Conservation (phyloP, 1,140 invertebrate species). For the Drosophila hydei region DNA sequence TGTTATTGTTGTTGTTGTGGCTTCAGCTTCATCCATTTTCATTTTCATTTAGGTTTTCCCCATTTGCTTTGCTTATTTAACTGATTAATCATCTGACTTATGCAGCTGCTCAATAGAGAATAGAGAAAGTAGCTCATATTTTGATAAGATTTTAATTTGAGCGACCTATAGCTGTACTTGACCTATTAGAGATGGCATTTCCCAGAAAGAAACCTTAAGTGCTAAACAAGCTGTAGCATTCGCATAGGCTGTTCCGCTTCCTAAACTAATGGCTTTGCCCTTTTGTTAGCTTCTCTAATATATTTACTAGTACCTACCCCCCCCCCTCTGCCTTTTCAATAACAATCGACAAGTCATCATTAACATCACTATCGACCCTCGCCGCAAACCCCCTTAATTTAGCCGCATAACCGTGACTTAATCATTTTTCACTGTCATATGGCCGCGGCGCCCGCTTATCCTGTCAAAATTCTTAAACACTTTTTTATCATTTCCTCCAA, state of each 20-base stretch:
- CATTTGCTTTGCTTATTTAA: slow-evolving; percentile 52
- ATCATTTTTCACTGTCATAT: slow-evolving; percentile 69
- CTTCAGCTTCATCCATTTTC: slow-evolving; percentile 31
- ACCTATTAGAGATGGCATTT: neutral
- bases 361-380: neutral
- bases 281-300: too few relatives aligned
- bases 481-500: slow-evolving; percentile 52
- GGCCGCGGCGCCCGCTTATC: slow-evolving; percentile 61
- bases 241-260: too few relatives aligned
- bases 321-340: neutral
- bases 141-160: slow-evolving; percentile 49
- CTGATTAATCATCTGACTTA: slow-evolving; percentile 70
- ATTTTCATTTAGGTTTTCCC: slow-evolving; percentile 19
- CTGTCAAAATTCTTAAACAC: slow-evolving; percentile 67
- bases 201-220: neutral
- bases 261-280: too few relatives aligned
- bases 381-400: slow-evolving; percentile 26
- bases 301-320: too few relatives aligned
- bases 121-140: slow-evolving; percentile 63
- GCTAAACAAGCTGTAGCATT: too few relatives aligned
- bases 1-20: slow-evolving; percentile 47
- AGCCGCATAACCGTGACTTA: slow-evolving; percentile 24
- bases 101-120: slow-evolving; percentile 46
- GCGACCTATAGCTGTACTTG: slow-evolving; percentile 19
- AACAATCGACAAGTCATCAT: slow-evolving; percentile 46